Percentiles rank a stretch among this genome's conserved stretches.
These are phyloP conservation scores for Pangasius mekongensis DNA, from an alignment of 2,797 vertebrate species.

Conservation along the genomic window DNA sequence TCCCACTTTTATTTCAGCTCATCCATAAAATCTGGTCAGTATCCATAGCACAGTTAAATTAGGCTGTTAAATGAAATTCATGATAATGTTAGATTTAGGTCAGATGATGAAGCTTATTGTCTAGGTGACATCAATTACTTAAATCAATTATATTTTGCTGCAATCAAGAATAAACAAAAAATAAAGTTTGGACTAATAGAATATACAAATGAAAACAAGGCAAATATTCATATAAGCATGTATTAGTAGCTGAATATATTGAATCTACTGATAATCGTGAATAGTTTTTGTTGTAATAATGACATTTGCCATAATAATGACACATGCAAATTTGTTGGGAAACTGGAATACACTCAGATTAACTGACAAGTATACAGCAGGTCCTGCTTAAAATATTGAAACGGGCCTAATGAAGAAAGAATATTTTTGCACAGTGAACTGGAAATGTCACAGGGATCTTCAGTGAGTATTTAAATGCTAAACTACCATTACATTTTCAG, in stretches of 20 bases:
- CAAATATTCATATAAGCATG: not conserved
- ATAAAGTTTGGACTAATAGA: not conserved
- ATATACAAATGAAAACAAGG: not conserved
- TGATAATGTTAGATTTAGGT: not conserved
- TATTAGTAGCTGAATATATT: not conserved
- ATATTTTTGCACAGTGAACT: not conserved
- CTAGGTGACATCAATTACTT: not conserved
- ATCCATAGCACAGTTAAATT: not conserved
- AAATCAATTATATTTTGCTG: not conserved
- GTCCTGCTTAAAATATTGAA: not conserved
- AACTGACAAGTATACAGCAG: not conserved
- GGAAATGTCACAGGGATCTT: not conserved
- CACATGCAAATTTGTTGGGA: not conserved
- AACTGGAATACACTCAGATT: not conserved
- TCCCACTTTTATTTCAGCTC: not conserved
- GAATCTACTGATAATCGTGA: not conserved
- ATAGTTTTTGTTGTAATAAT: not conserved
- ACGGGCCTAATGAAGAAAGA: not conserved
- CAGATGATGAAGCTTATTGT: not conserved
- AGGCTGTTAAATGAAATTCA: not conserved
- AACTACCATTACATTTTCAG: not conserved
- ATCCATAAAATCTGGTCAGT: not conserved
- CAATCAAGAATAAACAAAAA: not conserved
- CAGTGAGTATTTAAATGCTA: not conserved
- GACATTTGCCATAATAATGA: not conserved